Evolutionary conservation across 2,888 invertebrate genomes (phyloP).

Genomic region (Acholoe squamosa): DNA sequence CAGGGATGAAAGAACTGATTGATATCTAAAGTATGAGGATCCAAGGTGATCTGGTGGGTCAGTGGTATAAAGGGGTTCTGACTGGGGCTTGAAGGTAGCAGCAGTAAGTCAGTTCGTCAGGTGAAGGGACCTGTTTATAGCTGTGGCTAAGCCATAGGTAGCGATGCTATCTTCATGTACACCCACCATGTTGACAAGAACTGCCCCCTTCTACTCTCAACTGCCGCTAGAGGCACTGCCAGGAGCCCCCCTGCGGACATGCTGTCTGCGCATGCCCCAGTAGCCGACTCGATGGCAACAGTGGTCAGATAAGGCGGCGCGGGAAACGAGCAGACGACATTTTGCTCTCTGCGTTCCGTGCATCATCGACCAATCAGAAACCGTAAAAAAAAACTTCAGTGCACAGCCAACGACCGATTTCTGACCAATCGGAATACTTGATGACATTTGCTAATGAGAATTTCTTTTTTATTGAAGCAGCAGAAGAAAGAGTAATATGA

Average conservation of each 20-base stretch:
- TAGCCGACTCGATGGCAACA: constrained; percentile 8
- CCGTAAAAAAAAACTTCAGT: background rate
- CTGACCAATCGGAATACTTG: background rate
- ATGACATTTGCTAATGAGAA: background rate
- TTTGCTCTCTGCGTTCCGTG: background rate
- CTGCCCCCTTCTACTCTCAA: background rate
- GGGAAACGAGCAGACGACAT: background rate
- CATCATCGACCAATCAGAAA: constrained; percentile 11
- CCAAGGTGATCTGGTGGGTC: background rate
- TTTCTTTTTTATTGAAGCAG: no score
- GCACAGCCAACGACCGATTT: background rate
- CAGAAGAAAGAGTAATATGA: no score
- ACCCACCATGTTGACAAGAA: constrained; percentile 23
- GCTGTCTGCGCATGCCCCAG: background rate
- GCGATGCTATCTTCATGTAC: constrained; percentile 17
- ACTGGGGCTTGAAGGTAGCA: background rate
- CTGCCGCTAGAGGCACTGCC: background rate
- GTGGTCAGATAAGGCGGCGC: constrained; percentile 36
- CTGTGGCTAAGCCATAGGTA: background rate
- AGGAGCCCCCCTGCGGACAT: background rate
- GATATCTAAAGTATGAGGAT: background rate
- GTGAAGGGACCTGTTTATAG: constrained; percentile 30
- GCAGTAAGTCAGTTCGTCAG: background rate
- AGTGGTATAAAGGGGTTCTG: background rate
- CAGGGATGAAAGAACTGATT: constrained; percentile 19